Evolutionary conservation across 2,797 vertebrate species (phyloP), one percentile per base, ranked within the genome.

Genomic region (Nyctibius grandis): DNA sequence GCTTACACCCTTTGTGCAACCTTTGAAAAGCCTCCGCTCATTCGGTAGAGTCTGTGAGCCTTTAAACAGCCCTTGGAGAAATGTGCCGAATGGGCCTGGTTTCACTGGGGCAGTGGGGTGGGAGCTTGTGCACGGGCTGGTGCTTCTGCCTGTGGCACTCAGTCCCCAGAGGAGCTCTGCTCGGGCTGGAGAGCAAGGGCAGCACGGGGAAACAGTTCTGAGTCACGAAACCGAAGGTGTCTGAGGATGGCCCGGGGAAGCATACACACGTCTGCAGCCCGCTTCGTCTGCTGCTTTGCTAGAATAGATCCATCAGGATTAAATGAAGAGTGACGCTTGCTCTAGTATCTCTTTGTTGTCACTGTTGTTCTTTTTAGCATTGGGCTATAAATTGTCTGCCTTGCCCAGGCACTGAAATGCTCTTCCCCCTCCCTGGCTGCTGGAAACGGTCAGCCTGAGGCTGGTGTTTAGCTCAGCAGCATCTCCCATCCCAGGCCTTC

Each of bases 311-410:
- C 54, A 45, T 40, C 56, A 44, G 63, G 36, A 50, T 60, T 44
- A 77, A 85, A n/a, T 78, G 79, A 74, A 78, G 54, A 86, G 67
- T 70, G 92, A 86, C 5, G 15, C 68, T 79, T 90, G 87, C 60
- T 83, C 56, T n/a, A 40, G 8, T 63, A 36, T 31, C 80, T 51
- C 47, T 78, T 34, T 72, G 48, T 45, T 83, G 79, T 63, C 48
- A 3, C 72, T 56, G 44, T 51, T 88, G 69, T 56, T 85, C 85
- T 68, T 93, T 79, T 51, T 15, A 83, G 60, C 56, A 79, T 47
- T 1, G 0, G 40, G 53, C 78, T 95, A 21, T 53, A 85, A 89
- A 89, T 19, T 91, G 44, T 6, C 50, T 73, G 67, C 85, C 6
- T 4, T 50, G 68, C 56, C 83, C 79, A 45, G 82, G 63, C 33